Conservation (phyloP, 2,113 vertebrate genomes). For the Prietella phreatophila region DNA sequence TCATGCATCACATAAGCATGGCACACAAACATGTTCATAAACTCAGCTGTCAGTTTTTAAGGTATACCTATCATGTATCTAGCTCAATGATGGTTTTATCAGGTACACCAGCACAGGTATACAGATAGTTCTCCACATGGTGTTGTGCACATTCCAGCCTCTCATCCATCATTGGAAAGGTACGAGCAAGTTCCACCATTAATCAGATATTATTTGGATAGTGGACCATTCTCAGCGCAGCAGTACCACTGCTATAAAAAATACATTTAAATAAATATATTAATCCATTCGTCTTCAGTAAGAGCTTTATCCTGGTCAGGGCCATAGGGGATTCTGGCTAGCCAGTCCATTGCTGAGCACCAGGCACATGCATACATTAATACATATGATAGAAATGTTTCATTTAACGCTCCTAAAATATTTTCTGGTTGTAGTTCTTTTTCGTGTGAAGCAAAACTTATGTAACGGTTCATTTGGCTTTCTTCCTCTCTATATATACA, state of each 20-base stretch:
- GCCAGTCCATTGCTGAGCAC: neutral
- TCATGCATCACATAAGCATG: neutral
- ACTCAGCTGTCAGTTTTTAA: constrained; percentile 4
- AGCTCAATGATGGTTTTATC: neutral
- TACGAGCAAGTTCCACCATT: neutral
- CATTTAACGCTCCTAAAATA: neutral
- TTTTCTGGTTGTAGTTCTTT: neutral
- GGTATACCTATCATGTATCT: neutral
- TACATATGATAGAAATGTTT: neutral
- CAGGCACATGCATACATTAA: neutral
- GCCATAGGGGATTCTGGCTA: neutral
- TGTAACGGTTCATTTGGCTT: neutral
- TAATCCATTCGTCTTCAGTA: neutral
- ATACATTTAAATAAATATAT: neutral
- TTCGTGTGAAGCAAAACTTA: neutral
- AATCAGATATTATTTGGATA: neutral
- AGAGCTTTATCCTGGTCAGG: neutral
- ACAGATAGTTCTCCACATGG: neutral
- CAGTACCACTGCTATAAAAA: neutral
- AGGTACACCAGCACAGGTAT: neutral
- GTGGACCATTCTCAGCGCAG: neutral
- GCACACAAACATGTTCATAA: neutral
- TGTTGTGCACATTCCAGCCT: neutral
- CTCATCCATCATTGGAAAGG: neutral
- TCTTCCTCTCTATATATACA: neutral